Evolutionary conservation across 2,113 vertebrate genomes (phyloP).

Genomic region (Hypocryptadius cinnamomeus): DNA sequence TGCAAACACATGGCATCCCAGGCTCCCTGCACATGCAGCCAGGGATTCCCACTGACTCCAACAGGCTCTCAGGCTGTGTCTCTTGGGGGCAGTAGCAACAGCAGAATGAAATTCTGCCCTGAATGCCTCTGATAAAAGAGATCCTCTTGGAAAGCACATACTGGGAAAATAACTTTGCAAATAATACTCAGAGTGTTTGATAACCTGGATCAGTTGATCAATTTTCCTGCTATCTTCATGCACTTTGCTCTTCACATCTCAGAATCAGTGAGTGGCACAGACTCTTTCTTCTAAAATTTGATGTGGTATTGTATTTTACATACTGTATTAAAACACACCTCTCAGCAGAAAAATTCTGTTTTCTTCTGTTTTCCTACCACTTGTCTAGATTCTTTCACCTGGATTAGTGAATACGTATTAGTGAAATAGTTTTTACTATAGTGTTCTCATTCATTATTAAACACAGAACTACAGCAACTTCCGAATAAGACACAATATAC

Average conservation of each 20-base stretch:
- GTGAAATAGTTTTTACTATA: background rate
- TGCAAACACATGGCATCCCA: background rate
- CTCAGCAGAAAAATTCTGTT: background rate
- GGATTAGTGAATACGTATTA: background rate
- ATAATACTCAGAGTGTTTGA: background rate
- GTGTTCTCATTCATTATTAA: background rate
- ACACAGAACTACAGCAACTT: background rate
- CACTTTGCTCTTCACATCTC: background rate
- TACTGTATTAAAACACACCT: background rate
- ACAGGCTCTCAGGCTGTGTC: background rate
- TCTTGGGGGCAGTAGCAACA: background rate
- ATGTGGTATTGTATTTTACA: background rate
- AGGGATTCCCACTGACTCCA: background rate
- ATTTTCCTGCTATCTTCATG: background rate
- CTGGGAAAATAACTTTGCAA: background rate
- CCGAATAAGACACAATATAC: background rate
- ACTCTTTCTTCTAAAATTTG: background rate
- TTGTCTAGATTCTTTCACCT: background rate
- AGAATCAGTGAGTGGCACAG: background rate
- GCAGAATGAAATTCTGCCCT: background rate
- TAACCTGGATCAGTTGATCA: background rate
- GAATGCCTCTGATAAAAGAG: background rate
- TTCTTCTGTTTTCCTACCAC: background rate
- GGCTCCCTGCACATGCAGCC: background rate
- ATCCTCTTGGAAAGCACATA: background rate